Base-by-base conservation (phyloP, 30 jellyfish, hydroid and myxozoan genomes). In the Cassiopea andromeda region DNA sequence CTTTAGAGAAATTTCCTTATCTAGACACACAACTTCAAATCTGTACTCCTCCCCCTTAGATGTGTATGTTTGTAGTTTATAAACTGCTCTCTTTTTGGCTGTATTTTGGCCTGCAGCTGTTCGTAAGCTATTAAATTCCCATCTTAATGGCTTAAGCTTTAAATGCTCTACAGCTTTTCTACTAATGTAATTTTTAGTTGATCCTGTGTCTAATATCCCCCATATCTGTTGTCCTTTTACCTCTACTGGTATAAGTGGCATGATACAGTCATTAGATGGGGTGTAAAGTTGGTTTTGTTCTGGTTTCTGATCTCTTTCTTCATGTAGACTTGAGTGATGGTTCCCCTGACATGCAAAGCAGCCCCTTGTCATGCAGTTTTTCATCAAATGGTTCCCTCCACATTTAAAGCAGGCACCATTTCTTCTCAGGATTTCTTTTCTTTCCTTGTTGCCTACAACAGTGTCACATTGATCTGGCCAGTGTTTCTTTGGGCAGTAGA, bases 391-490 rank as follows among this genome's bases (percentile, higher is more conserved):
- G 85, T 44, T 67, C 43, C 68, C 89, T 1, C 89, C 90, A 87
- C 89, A 87, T 60, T 87, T 87, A 46, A 87, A 87, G 46, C 94
- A 76, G 7, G 70, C 44, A 14, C 89, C 94, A 17, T 75, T 77
- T 73, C 84, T 75, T 69, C 77, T 87, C 78, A 87, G 38, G 16
- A 87, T 78, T 46, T 77, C 78, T 69, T 50, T 87, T 54, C 89
- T 87, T 44, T 87, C 83, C 78, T 78, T 76, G 17, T 60, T 77
- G 49, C 67, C 90, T 45, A 16, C 47, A 17, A 87, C 69, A 27
- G 70, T 75, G 60, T 87, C 67, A 67, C 94, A 68, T 48, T 78
- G 57, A 67, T 87, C 94, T 44, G 90, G 94, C 94, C 93, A 85
- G 81, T 85, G 93, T 72, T 76, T 85, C 48, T 60, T 87, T 76